phyloP scores from a whole-genome alignment of 2,797 vertebrate species.

The Pangasius mekongensis region DNA sequence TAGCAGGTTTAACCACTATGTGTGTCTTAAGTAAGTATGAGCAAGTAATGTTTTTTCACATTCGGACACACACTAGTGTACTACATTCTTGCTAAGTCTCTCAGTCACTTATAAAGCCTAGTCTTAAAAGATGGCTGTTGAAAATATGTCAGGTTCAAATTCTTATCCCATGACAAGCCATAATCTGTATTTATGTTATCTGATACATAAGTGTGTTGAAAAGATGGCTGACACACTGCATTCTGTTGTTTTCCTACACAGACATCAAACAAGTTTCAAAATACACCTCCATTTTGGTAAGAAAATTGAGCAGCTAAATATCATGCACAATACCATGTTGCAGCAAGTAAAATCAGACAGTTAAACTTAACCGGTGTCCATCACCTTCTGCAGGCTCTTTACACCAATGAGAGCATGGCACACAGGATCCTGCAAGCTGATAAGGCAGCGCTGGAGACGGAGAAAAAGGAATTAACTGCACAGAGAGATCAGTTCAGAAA shows the following conservation, averaged over 20 bases:
- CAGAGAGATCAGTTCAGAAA: slow-evolving; percentile 58
- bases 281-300: neutral
- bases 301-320: neutral
- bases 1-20: slow-evolving; percentile 52
- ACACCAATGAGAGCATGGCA: slow-evolving; percentile 16
- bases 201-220: neutral
- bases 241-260: neutral
- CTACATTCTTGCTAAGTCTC: neutral
- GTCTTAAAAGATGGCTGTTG: neutral
- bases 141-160: neutral
- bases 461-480: slow-evolving; percentile 47
- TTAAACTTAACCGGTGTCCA: slow-evolving; percentile 39
- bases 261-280: neutral
- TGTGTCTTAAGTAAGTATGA: slow-evolving; percentile 61
- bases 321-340: too few species aligned
- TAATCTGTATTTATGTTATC: neutral
- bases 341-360: neutral
- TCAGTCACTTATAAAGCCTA: neutral
- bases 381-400: slow-evolving; percentile 16
- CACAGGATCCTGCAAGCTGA: slow-evolving; percentile 49
- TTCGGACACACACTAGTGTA: neutral
- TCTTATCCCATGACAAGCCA: too few species aligned
- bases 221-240: slow-evolving; percentile 2
- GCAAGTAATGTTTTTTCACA: neutral
- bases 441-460: slow-evolving; percentile 38